A percentile compares a stretch with the other conserved stretches of the same genome.
phyloP scores from a whole-genome alignment of 2,113 vertebrate genomes.

The Phocoena sinus region DNA sequence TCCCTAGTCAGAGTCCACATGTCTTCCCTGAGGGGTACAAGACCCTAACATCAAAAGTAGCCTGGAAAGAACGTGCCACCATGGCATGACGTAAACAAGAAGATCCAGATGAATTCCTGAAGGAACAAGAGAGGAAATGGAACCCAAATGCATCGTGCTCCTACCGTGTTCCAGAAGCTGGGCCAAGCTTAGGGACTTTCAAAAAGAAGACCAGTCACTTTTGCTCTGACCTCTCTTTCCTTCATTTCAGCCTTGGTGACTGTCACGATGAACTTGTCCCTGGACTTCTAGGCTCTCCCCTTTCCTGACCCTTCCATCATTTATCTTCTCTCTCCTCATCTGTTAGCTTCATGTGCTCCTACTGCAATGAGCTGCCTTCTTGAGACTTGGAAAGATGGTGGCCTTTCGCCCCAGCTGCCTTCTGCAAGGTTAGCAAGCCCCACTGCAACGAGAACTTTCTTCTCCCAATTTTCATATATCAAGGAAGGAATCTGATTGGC shows the following conservation, averaged over 20 bases:
- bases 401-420: neutral
- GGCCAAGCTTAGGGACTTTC: neutral
- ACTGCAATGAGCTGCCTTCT: neutral
- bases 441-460: neutral
- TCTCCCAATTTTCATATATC: neutral
- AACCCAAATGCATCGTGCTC: accelerated
- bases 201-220: neutral
- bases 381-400: neutral
- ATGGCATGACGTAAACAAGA: neutral
- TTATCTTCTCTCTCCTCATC: neutral
- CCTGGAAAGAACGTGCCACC: neutral
- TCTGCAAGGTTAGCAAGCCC: neutral
- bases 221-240: neutral
- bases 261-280: neutral
- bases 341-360: neutral
- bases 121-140: neutral
- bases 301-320: neutral
- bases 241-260: neutral
- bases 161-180: neutral
- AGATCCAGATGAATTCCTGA: neutral
- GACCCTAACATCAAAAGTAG: neutral
- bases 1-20: neutral
- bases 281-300: neutral
- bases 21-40: neutral
- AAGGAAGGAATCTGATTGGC: neutral